Base-by-base conservation (phyloP, 2,888 invertebrate species). In the Epistrophe eligans region DNA sequence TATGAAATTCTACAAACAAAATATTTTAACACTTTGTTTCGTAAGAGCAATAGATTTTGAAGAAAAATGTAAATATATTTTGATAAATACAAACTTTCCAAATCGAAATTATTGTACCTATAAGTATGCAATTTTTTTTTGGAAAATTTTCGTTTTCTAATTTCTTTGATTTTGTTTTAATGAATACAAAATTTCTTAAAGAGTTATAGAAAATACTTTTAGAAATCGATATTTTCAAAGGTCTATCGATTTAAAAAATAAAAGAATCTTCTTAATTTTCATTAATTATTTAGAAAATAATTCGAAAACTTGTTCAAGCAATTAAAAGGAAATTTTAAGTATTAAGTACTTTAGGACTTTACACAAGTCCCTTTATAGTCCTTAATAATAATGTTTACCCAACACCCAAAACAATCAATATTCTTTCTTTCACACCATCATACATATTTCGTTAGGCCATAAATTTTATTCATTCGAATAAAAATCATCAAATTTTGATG, bases 401-500 rank as follows among this genome's bases (percentile, higher is more conserved):
- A 17, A 1, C 0, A 50, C 19, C 50, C 13, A 24, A 7, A 28
- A 8, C 52, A 24, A 55, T 24, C 3, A 1, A 24, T n/a, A 24
- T 15, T 55, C 28, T 10, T 6, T 28, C 24, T 0, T 19, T n/a
- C 7, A 0, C 19, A 52, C 17, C 55, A 55, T 55, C 4, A 32
- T 55, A n/a, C 4, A 32, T 32, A n/a, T 55, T 32, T 32, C 15
- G 15, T 4, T 32, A 55, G 35, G 1, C 55, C 52, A 6, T 13
- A 3, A 15, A 0, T 55, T 55, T 28, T 32, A 55, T 55, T 55
- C 28, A 55, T 4, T 55, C 15, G 40, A 24, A 62, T 62, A 24
- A 62, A 62, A 62, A 38, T 40, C 40, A 60, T 40, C 19, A 40
- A 40, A 19, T 17, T 38, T 60, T 43, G 24, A 40, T 62, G 24